Base-by-base conservation (phyloP, 2,797 vertebrate genomes). In the Trachops cirrhosus region DNA sequence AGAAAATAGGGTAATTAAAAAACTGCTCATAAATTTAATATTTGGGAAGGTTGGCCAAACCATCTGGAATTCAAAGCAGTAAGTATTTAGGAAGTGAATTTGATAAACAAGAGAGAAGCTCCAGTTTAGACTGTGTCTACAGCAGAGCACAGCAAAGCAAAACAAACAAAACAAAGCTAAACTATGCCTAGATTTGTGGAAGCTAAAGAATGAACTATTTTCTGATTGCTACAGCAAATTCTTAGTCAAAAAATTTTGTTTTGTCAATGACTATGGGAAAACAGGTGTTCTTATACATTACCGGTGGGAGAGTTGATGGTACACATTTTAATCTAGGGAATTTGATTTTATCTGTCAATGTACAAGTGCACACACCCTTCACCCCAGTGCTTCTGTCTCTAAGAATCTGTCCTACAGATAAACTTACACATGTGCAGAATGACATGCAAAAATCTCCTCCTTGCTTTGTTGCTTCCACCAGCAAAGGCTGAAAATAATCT, bases 21-120 rank as follows among this genome's bases (percentile, higher is more conserved):
- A 92, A 79, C 18, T 86, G 10, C 80, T 93, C 75, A 80, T 57
- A 10, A 95, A 80, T n/a, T 85, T 87, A 89, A 44, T 67, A 77
- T 83, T 91, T 39, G 70, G 10, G 32, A 46, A 73, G 16, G 15
- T n/a, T 90, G 59, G 18, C 18, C 73, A 87, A 92, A 82, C 3
- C 57, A 82, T 90, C 26, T 77, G 46, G 50, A 92, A 70, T 88
- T 82, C 68, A 62, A 80, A 96, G 77, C 22, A 41, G 24, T 74
- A 52, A 75, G 32, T 68, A 14, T 52, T 91, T 52, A 59, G 6
- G 5, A 87, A 80, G 39, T 85, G 22, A 39, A 77, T 86, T 89
- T 91, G 41, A 64, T 79, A 26, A 82, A 62, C 80, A 46, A 64
- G 48, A 86, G 37, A 22, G 37, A 85, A 50, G 3, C 29, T 71